Base-by-base conservation (phyloP, 2,113 vertebrate species). In the Parus major region DNA sequence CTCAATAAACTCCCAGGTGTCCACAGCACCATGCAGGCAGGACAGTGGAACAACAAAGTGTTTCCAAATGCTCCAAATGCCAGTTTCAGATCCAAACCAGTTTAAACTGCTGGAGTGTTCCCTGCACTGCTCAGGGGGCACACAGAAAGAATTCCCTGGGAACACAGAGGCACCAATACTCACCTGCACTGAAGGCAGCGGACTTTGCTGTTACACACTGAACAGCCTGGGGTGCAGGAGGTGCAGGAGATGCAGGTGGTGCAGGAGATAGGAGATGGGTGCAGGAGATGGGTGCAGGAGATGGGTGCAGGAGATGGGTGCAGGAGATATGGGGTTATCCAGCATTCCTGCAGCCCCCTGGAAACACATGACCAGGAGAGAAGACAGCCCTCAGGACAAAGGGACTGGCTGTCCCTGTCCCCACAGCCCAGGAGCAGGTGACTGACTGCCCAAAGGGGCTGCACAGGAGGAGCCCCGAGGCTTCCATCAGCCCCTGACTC, bases 291-390 rank as follows among this genome's bases (percentile, higher is more conserved):
- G 39, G 11, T 39, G 39, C 39, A 39, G 39, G 39, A 39, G 39
- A 10, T 39, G 39, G 39, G 10, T 39, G 39, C 39, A 39, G 39
- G 39, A 39, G 39, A 39, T 39, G 39, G 36, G 27, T 8, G 29
- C 29, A 25, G 19, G 18, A 20, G 47, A 16, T 1, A 4, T 0
- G 20, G 61, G 12, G 11, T 46, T 23, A 44, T 29, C 63, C 27
- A 44, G 69, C 36, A 29, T 11, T 82, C 53, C n/a, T 55, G 76
- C 75, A 75, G 12, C 41, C 47, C 77, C 88, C 86, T 90, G 86
- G 47, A 78, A 90, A 44, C 56, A 84, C 52, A 46, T 0, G 7
- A 24, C 19, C 33, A 18, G 0, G 21, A 10, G 52, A 70, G 59
- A 42, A 63, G 24, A 25, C 35, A 68, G 15, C 49, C 61, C 69